Percentiles rank a stretch among this genome's conserved stretches.
Evolutionary conservation across 2,888 invertebrate species (phyloP).

Genomic region (Dryomyza anilis): DNA sequence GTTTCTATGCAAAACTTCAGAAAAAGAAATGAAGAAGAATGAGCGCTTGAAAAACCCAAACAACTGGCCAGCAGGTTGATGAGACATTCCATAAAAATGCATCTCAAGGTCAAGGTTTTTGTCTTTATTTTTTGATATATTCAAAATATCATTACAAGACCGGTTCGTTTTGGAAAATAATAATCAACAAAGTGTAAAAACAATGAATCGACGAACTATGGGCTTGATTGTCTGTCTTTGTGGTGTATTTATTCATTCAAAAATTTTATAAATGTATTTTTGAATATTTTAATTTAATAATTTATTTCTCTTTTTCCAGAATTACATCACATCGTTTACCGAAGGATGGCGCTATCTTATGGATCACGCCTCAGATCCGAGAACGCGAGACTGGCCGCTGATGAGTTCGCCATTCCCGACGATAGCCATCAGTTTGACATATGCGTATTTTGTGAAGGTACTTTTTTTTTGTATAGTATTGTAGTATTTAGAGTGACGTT

Average conservation of each 20-base stretch:
- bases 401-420: constrained; percentile 85
- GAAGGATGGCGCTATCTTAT: constrained; percentile 70
- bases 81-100: not conserved
- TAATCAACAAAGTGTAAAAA: not conserved
- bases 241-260: not conserved
- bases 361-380: constrained; percentile 83
- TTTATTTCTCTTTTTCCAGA: constrained; percentile 45
- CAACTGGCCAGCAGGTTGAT: not conserved
- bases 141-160: not conserved
- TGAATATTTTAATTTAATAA: constrained; percentile 32
- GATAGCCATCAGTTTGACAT: constrained; percentile 73
- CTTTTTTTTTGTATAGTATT: too few species aligned
- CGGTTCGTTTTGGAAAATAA: not conserved
- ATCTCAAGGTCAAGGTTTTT: constrained; percentile 17
- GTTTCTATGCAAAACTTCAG: not conserved
- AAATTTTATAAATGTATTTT: too few species aligned
- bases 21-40: not conserved
- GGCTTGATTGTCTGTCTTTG: not conserved
- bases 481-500: too few species aligned
- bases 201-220: not conserved
- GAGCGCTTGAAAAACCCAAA: not conserved
- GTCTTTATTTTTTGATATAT: not conserved
- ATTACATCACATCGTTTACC: constrained; percentile 56
- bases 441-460: constrained; percentile 77
- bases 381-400: constrained; percentile 79